Percentiles rank a stretch among this genome's conserved stretches.
phyloP scores from a whole-genome alignment of 2,113 vertebrate genomes.

The Seriola quinqueradiata region DNA sequence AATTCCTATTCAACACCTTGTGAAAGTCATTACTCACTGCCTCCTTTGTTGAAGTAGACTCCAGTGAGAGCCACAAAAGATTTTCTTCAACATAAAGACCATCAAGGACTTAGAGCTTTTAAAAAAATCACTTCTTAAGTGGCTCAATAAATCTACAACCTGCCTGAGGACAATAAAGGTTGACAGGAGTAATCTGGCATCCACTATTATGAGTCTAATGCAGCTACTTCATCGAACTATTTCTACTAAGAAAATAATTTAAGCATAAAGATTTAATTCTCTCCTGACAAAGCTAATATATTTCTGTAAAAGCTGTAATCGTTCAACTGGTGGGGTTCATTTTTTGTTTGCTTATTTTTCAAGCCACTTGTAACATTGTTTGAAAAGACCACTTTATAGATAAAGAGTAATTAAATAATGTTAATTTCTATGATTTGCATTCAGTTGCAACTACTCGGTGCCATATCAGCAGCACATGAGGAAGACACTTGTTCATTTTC shows the following conservation, averaged over 20 bases:
- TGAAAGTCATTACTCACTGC: background rate
- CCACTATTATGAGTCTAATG: background rate
- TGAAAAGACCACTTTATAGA: too few relatives aligned
- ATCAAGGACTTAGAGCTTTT: background rate
- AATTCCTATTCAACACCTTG: background rate
- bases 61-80: background rate
- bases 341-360: background rate
- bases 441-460: background rate
- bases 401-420: too few relatives aligned
- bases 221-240: background rate
- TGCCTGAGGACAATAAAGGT: background rate
- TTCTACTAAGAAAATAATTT: background rate
- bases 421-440: too few relatives aligned
- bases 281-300: background rate
- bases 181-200: background rate
- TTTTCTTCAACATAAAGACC: background rate
- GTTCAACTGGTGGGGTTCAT: background rate
- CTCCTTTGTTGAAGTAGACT: conserved; percentile 3
- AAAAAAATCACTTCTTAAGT: background rate
- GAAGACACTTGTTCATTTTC: conserved; percentile 2
- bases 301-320: background rate
- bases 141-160: conserved; percentile 7
- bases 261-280: background rate
- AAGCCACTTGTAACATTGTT: background rate
- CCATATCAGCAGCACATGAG: background rate